A percentile compares a stretch with the other conserved stretches of the same genome.
phyloP scores from a whole-genome alignment of 53 echinoderm and acorn worm species.

The Zoroaster sp. region DNA sequence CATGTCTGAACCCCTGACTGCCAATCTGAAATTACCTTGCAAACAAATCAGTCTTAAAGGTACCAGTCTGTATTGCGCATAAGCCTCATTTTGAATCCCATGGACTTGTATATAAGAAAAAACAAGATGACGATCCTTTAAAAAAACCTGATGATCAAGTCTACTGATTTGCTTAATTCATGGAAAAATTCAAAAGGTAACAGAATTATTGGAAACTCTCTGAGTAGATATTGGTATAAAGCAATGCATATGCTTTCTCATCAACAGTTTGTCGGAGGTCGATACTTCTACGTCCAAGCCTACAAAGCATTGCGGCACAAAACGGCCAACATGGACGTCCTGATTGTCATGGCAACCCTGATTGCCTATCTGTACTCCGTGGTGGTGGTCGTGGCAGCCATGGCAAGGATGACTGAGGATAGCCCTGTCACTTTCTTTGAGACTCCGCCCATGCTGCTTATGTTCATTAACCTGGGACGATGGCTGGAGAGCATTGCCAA shows the following conservation, averaged over 20 bases:
- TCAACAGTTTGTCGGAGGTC: constrained; percentile 84
- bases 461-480: constrained; percentile 92
- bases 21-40: no score
- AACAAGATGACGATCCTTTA: no score
- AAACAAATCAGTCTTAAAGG: no score
- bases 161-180: no score
- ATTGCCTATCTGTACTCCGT: constrained; percentile 93
- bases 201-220: no score
- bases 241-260: not conserved
- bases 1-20: no score
- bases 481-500: constrained; percentile 97
- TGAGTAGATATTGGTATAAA: no score
- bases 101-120: no score
- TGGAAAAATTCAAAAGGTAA: no score
- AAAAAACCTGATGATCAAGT: no score
- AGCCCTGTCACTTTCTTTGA: constrained; percentile 98
- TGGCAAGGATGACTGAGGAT: constrained; percentile 45
- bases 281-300: constrained; percentile 95
- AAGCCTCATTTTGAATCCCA: no score
- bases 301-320: constrained; percentile 86
- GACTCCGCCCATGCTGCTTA: constrained; percentile 96
- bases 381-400: constrained; percentile 69
- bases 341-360: constrained; percentile 95
- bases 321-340: constrained; percentile 96
- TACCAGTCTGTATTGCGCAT: no score